These are phyloP conservation scores for Amblyornis subalaris DNA, from an alignment of 2,113 vertebrate genomes.

Conservation along the genomic window DNA sequence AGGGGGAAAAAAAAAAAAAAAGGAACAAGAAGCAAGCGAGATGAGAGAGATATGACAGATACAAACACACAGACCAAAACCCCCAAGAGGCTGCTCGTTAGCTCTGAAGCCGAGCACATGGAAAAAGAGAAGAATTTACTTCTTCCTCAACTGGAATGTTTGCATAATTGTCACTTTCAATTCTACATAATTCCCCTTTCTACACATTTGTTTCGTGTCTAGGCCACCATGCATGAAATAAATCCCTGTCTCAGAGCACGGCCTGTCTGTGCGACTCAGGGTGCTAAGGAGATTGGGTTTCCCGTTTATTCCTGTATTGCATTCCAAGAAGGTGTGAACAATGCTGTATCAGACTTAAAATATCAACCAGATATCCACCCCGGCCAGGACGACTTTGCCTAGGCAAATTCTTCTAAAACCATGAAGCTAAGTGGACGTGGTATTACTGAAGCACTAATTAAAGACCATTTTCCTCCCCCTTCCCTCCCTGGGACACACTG, in stretches of 20 bases:
- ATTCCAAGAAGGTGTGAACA: slow-evolving; percentile 57
- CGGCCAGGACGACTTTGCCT: not conserved
- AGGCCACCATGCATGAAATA: slow-evolving; percentile 48
- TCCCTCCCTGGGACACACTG: not conserved
- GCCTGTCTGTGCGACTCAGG: not conserved
- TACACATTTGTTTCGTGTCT: slow-evolving; percentile 15
- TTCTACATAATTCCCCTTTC: slow-evolving; percentile 41
- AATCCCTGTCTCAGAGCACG: slow-evolving; percentile 3
- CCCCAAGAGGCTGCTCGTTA: slow-evolving; percentile 5
- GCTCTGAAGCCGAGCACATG: not conserved
- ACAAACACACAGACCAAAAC: not conserved
- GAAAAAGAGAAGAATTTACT: slow-evolving; percentile 45
- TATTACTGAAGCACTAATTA: not conserved
- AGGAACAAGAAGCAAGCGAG: not conserved
- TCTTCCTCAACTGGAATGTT: slow-evolving; percentile 41
- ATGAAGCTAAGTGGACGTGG: not conserved
- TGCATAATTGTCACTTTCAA: slow-evolving; percentile 61
- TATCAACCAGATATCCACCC: not conserved
- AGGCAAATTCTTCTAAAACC: not conserved
- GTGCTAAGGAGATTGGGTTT: slow-evolving; percentile 34
- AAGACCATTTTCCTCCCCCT: not conserved
- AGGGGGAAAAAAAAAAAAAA: not conserved
- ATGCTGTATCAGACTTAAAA: slow-evolving; percentile 19
- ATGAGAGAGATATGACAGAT: slow-evolving; percentile 24
- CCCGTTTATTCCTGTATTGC: slow-evolving; percentile 1